Base-by-base conservation (phyloP, 2,797 vertebrate genomes). In the Malurus splendens region DNA sequence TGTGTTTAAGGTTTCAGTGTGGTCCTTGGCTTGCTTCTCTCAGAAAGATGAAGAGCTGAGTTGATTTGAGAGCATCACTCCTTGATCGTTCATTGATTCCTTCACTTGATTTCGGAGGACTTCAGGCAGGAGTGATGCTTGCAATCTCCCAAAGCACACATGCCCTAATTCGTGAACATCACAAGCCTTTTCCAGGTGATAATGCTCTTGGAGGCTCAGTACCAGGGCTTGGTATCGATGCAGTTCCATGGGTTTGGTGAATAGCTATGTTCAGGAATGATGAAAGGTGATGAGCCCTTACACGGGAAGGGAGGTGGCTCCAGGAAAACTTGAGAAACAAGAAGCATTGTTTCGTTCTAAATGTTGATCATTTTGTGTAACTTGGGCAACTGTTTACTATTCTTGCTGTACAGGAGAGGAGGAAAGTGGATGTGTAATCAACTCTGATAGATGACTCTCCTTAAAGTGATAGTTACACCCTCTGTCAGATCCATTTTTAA, bases 391-490 rank as follows among this genome's bases (percentile, higher is more conserved):
- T 84, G 74, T 90, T 94, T 86, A 87, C 75, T 91, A 18, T 92
- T 82, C 86, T 67, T 91, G 78, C 86, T 64, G 24, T 85, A 67
- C 55, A 38, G 73, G 61, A 90, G 82, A 88, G 60, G 59, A 90
- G 93, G 89, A 93, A 95, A 92, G 78, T 86, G 81, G 52, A 61
- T 95, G 85, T 95, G 90, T 94, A 93, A 94, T 75, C 39, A 41
- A 11, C 67, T 70, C 86, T 86, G 68, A 81, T 86, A 42, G 90
- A 89, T 89, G 42, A 71, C 74, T 94, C 93, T 91, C 42, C 85
- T 78, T 70, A 62, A 92, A 55, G 62, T 80, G 73, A 56, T 91
- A 75, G 91, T 82, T 86, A 74, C 52, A 86, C 67, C 54, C 86
- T 92, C 71, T 71, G 44, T 80, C 71, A 66, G 22, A 74, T 44